phyloP scores from a whole-genome alignment of 2,888 invertebrate genomes.

The Leptarthrus brevirostris region DNA sequence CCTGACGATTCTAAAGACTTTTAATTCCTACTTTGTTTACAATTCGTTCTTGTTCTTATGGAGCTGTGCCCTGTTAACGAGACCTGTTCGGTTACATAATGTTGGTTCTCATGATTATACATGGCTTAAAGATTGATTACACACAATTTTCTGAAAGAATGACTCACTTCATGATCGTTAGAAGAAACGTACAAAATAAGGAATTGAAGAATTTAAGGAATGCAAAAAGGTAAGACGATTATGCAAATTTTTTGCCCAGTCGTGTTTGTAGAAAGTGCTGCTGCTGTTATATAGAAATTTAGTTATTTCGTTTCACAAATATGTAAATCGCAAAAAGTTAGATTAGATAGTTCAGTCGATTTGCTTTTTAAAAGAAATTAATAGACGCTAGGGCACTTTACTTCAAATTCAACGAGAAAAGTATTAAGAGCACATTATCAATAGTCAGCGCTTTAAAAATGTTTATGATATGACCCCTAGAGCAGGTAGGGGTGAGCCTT shows the following conservation, averaged over 20 bases:
- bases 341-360: no score
- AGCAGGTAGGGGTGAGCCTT: no score
- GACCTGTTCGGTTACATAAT: background rate
- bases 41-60: constrained; percentile 8
- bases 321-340: no score
- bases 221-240: background rate
- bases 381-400: no score
- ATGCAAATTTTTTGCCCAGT: background rate
- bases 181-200: background rate
- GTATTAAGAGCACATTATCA: no score
- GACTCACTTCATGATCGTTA: background rate
- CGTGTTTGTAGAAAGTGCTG: no score
- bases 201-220: background rate
- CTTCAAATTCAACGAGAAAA: no score
- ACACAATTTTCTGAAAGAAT: background rate
- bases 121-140: background rate
- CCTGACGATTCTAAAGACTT: constrained; percentile 1
- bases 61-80: background rate
- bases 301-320: no score
- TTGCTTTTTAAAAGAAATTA: no score
- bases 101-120: background rate
- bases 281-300: no score
- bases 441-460: no score
- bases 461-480: no score
- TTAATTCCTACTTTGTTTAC: constrained; percentile 28